A percentile compares a stretch with the other conserved stretches of the same genome.
Conservation (phyloP, 2,888 invertebrate genomes). For the Magallana nippona region DNA sequence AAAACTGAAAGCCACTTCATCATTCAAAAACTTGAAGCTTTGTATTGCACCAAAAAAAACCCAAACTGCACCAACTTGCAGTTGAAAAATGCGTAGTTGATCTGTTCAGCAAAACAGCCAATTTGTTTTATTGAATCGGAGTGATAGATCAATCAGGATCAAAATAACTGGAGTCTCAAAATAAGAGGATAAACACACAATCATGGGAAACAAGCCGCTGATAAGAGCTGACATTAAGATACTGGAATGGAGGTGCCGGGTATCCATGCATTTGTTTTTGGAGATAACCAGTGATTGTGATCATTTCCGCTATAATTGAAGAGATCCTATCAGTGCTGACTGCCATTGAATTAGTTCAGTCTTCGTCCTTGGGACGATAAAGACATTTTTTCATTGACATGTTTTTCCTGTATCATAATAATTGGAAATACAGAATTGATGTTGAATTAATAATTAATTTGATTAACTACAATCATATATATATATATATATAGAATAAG, state of each 20-base stretch:
- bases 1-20: neutral
- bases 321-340: too few relatives aligned
- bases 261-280: slow-evolving; percentile 3
- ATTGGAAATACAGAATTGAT: too few relatives aligned
- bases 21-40: neutral
- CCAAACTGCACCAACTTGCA: neutral
- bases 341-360: too few relatives aligned
- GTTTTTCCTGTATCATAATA: too few relatives aligned
- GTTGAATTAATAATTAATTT: too few relatives aligned
- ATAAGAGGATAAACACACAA: neutral
- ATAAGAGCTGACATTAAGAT: slow-evolving; percentile 1
- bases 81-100: slow-evolving; percentile 13
- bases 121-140: neutral
- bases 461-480: too few relatives aligned
- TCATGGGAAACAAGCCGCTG: neutral
- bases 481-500: too few relatives aligned
- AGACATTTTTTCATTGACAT: too few relatives aligned
- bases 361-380: too few relatives aligned
- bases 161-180: neutral
- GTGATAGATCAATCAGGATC: neutral
- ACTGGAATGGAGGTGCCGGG: neutral
- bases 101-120: neutral
- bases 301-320: neutral
- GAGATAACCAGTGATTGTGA: neutral
- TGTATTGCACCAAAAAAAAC: neutral